Conservation (phyloP, 2,888 invertebrate genomes). For the Pandemis cinnamomeana region DNA sequence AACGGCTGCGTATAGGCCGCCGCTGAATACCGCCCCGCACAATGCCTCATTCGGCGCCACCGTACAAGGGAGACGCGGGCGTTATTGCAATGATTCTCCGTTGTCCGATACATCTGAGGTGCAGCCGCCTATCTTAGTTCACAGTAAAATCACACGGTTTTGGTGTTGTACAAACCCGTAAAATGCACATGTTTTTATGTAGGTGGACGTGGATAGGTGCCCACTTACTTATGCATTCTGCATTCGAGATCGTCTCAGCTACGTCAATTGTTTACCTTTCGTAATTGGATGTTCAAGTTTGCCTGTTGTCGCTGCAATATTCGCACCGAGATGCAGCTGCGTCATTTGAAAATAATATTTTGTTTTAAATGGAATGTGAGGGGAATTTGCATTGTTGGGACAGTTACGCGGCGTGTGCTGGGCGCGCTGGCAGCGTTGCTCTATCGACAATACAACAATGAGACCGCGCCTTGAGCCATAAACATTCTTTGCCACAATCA, state of each 20-base stretch:
- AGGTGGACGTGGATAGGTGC: slow-evolving; percentile 45
- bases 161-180: slow-evolving; percentile 54
- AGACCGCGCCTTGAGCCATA: slow-evolving; percentile 80
- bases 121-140: slow-evolving; percentile 60
- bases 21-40: slow-evolving; percentile 77
- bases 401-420: slow-evolving; percentile 74
- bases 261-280: slow-evolving; percentile 54
- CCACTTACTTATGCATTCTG: slow-evolving; percentile 52
- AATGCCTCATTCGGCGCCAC: slow-evolving; percentile 73
- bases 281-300: slow-evolving; percentile 57
- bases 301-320: slow-evolving; percentile 59
- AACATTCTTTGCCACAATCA: slow-evolving; percentile 81
- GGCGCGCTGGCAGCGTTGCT: slow-evolving; percentile 57
- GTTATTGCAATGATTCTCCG: slow-evolving; percentile 67
- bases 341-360: slow-evolving; percentile 73
- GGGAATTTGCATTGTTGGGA: slow-evolving; percentile 75
- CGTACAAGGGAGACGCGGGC: slow-evolving; percentile 72
- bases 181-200: slow-evolving; percentile 44
- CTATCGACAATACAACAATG: slow-evolving; percentile 78
- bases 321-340: slow-evolving; percentile 67
- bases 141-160: slow-evolving; percentile 59
- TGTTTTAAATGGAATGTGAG: slow-evolving; percentile 79
- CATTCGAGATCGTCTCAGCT: slow-evolving; percentile 55
- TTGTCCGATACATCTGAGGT: slow-evolving; percentile 64
- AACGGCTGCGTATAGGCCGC: slow-evolving; percentile 76